phyloP scores from a whole-genome alignment of 1,140 invertebrate species.

The Ceratoteleas bidentatus region DNA sequence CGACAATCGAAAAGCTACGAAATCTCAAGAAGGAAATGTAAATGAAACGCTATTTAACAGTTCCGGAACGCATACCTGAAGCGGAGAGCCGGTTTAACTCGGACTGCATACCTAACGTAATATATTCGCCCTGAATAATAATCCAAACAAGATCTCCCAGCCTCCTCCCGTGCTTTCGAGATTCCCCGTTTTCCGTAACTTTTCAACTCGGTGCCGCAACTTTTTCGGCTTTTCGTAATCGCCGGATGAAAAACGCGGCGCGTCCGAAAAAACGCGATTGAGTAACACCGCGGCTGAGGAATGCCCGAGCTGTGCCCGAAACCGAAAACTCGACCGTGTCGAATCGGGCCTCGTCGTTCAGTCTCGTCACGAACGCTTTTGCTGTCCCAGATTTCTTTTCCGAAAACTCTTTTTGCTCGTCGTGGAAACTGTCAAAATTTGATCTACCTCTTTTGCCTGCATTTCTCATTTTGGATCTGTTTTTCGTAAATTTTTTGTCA shows the following conservation, averaged over 20 bases:
- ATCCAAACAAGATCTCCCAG: slow-evolving; percentile 55
- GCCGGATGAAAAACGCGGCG: too few relatives aligned
- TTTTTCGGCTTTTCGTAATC: too few relatives aligned
- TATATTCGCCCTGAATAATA: slow-evolving; percentile 68
- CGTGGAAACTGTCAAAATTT: too few relatives aligned
- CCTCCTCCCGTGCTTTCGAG: slow-evolving; percentile 29
- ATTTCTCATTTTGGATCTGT: not conserved
- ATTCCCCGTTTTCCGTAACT: not conserved
- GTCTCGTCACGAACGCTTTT: slow-evolving; percentile 1
- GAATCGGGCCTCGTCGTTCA: not conserved
- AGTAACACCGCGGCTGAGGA: not conserved
- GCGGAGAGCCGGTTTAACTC: slow-evolving; percentile 61
- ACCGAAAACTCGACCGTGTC: not conserved
- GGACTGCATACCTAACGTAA: slow-evolving; percentile 66
- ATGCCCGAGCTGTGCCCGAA: not conserved
- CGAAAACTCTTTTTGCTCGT: not conserved
- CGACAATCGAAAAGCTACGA: slow-evolving; percentile 43
- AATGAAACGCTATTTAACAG: slow-evolving; percentile 62
- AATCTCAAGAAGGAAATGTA: slow-evolving; percentile 63
- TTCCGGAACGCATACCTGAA: slow-evolving; percentile 60
- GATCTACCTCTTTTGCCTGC: too few relatives aligned
- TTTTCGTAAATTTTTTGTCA: not conserved
- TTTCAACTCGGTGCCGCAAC: not conserved
- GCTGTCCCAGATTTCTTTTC: not conserved
- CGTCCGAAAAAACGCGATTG: too few relatives aligned